Base-by-base conservation (phyloP, 2,113 vertebrate genomes). In the Pelusios castaneus region DNA sequence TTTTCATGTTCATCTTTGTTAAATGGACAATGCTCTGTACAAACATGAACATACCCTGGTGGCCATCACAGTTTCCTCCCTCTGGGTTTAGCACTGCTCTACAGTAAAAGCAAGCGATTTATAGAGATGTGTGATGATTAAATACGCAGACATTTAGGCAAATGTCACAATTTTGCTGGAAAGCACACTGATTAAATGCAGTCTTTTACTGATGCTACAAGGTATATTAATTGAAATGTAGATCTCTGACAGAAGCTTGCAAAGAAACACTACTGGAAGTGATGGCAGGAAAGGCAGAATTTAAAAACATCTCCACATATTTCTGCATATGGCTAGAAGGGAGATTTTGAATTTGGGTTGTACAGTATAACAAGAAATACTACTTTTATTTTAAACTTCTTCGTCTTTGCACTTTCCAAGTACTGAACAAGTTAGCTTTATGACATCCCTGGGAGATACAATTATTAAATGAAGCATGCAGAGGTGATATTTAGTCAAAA, bases 1-100 rank as follows among this genome's bases (percentile, higher is more conserved):
- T 91, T 90, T 95, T 96, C 93, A 11, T 90, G 89, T 84, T 95
- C 55, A 80, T 89, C 91, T 95, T 95, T 94, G 88, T 95, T 92
- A 92, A 92, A 96, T 90, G 93, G 82, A 93, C 84, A 96, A 93
- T 84, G 93, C 75, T 95, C 79, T 85, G 89, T 91, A 92, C 41
- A 95, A 96, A 95, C 55, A 95, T 5, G 89, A 95, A 94, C 75
- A 82, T 94, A 90, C 34, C 10, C 82, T 87, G 76, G 21, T 94
- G 92, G 51, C 93, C 91, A 95, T 92, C 88, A 90, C 10, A 95
- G 60, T 87, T 91, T 63, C 43, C 80, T 97, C 89, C 92, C 95
- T 95, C 52, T 93, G 94, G 94, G 89, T 80, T 93, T 95, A 95
- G 47, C 86, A 90, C n/a, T 85, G 70, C 75, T 67, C 83, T 67